A percentile compares a stretch with the other conserved stretches of the same genome.
Evolutionary conservation across 2,113 vertebrate genomes (phyloP).

Genomic region (Mastomys natalensis): DNA sequence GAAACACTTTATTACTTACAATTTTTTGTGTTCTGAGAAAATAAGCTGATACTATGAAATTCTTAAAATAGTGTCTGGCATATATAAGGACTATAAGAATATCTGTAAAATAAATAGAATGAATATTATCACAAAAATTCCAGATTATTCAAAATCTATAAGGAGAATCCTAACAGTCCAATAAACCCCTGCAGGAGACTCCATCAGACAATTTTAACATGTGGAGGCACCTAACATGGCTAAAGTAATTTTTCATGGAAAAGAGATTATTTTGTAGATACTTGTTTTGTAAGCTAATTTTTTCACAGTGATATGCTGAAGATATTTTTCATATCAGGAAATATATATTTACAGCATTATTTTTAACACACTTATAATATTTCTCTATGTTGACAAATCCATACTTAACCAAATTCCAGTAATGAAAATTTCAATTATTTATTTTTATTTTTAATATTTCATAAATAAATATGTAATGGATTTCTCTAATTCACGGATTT

Average conservation of each 20-base stretch:
- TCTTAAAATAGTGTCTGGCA: background rate
- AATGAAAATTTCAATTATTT: constrained; percentile 6
- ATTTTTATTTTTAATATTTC: background rate
- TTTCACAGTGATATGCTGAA: background rate
- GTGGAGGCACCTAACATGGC: background rate
- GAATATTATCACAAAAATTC: constrained; percentile 10
- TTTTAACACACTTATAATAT: constrained; percentile 11
- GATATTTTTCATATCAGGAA: background rate
- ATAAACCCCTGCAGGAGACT: background rate
- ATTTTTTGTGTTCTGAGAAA: constrained; percentile 61
- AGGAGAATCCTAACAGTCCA: constrained; percentile 5
- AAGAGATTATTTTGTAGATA: background rate
- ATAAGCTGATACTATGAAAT: constrained; percentile 40
- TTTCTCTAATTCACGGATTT: background rate
- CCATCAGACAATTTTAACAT: background rate
- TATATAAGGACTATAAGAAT: background rate
- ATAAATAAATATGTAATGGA: background rate
- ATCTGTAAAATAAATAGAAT: constrained; percentile 35
- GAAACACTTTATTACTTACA: constrained; percentile 46
- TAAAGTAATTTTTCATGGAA: constrained; percentile 26
- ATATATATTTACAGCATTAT: constrained; percentile 15
- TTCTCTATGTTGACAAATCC: background rate
- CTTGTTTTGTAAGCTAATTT: constrained; percentile 50
- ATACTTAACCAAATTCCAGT: constrained; percentile 4
- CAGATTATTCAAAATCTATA: background rate